A percentile compares a stretch with the other conserved stretches of the same genome.
phyloP scores from a whole-genome alignment of 2,888 invertebrate genomes.

The Ennomos quercinarius region DNA sequence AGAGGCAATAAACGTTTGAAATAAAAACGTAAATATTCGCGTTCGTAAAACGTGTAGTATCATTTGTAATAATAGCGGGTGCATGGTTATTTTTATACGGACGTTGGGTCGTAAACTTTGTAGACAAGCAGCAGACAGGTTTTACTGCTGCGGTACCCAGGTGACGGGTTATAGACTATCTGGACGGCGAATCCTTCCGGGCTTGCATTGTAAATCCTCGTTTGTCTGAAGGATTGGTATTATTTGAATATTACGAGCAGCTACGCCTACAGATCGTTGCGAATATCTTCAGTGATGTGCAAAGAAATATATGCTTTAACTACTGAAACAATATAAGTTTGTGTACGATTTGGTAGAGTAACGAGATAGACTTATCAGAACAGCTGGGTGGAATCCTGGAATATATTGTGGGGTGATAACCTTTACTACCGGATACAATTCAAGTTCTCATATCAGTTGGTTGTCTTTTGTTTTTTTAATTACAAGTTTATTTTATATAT shows the following conservation, averaged over 20 bases:
- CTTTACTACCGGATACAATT: too few relatives aligned
- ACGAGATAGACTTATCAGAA: neutral
- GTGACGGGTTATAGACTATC: constrained; percentile 63
- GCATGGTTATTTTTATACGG: constrained; percentile 79
- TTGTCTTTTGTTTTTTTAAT: too few relatives aligned
- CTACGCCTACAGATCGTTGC: neutral
- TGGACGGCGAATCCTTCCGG: constrained; percentile 52
- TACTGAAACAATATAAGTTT: too few relatives aligned
- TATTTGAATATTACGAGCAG: neutral
- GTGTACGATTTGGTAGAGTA: neutral
- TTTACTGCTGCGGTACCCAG: constrained; percentile 72
- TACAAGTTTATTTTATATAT: too few relatives aligned
- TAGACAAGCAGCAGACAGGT: constrained; percentile 81
- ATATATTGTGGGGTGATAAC: too few relatives aligned
- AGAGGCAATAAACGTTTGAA: constrained; percentile 77
- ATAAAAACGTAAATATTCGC: constrained; percentile 78
- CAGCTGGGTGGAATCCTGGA: too few relatives aligned
- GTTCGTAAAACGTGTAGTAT: constrained; percentile 60
- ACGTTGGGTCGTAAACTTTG: constrained; percentile 77
- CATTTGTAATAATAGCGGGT: constrained; percentile 62
- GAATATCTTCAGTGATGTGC: too few relatives aligned
- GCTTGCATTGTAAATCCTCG: constrained; percentile 46
- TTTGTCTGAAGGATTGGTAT: neutral
- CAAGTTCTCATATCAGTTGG: too few relatives aligned
- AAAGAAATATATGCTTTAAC: too few relatives aligned